Percentiles rank a stretch among this genome's conserved stretches.
These are phyloP conservation scores for Oxyura jamaicensis DNA, from an alignment of 2,113 vertebrate genomes.

Conservation along the genomic window DNA sequence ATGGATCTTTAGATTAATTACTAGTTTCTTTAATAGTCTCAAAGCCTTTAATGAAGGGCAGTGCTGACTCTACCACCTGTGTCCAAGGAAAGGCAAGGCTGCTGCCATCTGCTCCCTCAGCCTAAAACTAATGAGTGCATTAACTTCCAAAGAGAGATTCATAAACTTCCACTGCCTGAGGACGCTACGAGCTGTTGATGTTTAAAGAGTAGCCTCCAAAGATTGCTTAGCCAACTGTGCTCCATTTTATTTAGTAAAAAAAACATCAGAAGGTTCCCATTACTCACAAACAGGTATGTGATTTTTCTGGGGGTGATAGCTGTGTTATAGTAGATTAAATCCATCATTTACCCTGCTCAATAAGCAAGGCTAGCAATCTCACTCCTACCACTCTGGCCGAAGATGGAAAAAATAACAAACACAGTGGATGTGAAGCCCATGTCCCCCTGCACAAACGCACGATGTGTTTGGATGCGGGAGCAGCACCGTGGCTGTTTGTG, in stretches of 20 bases:
- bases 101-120: constrained; percentile 32
- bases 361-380: not conserved
- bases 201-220: constrained; percentile 25
- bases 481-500: not conserved
- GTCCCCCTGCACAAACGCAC: accelerated
- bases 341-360: not conserved
- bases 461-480: not conserved
- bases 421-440: not conserved
- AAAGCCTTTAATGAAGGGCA: not conserved
- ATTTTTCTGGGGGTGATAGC: not conserved
- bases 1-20: not conserved
- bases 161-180: not conserved
- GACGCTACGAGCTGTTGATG: not conserved
- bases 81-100: not conserved
- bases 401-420: not conserved
- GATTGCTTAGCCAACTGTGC: not conserved
- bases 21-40: not conserved
- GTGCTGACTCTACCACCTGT: not conserved
- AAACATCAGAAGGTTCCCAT: constrained; percentile 1
- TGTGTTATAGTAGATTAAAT: not conserved
- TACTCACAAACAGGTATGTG: not conserved
- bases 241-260: not conserved
- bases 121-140: constrained; percentile 36
- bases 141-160: constrained; percentile 32
- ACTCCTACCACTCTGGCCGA: not conserved